These are phyloP conservation scores for Saxicola maurus DNA, from an alignment of 2,797 vertebrate genomes.

Conservation along the genomic window DNA sequence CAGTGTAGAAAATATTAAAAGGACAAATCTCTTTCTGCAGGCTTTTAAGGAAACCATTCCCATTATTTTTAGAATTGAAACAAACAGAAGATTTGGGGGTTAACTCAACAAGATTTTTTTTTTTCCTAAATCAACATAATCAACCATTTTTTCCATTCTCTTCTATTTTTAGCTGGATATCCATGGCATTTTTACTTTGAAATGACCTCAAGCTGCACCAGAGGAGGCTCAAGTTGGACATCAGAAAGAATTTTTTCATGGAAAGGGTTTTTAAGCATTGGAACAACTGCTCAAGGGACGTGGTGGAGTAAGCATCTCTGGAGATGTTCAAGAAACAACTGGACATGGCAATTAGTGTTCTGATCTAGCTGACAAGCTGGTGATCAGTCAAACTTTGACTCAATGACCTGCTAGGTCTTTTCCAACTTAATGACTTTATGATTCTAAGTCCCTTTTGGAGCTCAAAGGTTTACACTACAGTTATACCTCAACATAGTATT, in stretches of 20 bases:
- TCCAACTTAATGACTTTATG: neutral
- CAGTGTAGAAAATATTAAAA: neutral
- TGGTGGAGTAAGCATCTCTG: neutral
- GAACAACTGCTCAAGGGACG: neutral
- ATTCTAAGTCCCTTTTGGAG: neutral
- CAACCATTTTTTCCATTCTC: neutral
- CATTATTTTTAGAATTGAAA: neutral
- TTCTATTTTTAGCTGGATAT: neutral
- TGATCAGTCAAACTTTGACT: neutral
- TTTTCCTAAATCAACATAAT: neutral
- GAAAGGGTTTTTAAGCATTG: neutral
- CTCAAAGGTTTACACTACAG: neutral
- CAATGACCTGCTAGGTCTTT: neutral
- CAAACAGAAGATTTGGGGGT: neutral
- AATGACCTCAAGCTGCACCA: neutral
- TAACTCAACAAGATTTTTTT: neutral
- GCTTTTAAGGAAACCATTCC: neutral
- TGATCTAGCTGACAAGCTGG: neutral
- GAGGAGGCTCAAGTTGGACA: neutral
- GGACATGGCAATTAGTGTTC: no score
- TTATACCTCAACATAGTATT: neutral
- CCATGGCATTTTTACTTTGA: neutral
- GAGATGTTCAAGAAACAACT: neutral
- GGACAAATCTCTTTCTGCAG: neutral
- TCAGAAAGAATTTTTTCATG: neutral